phyloP scores from a whole-genome alignment of 2,113 vertebrate genomes.

The Spea multiplicata region DNA sequence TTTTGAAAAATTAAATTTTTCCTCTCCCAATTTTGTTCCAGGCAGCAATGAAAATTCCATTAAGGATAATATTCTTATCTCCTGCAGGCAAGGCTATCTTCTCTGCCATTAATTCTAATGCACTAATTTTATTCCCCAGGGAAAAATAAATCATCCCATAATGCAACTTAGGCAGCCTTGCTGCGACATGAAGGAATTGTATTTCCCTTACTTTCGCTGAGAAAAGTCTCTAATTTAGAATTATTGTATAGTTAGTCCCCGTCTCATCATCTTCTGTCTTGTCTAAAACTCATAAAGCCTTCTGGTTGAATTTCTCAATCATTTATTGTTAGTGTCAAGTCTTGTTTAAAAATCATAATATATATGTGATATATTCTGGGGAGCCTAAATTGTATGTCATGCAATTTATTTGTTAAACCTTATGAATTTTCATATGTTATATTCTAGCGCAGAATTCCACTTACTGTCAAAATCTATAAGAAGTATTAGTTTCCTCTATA shows the following conservation, averaged over 20 bases:
- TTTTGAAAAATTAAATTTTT: constrained; percentile 46
- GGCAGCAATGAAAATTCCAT: constrained; percentile 48
- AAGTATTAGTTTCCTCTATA: constrained; percentile 35
- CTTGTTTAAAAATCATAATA: constrained; percentile 26
- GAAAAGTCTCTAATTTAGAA: constrained; percentile 48
- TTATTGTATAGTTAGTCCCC: constrained; percentile 41
- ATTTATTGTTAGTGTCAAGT: constrained; percentile 44
- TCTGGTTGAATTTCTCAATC: constrained; percentile 45
- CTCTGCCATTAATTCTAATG: constrained; percentile 48
- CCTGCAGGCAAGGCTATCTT: constrained; percentile 44
- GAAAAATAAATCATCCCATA: constrained; percentile 48
- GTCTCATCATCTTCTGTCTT: constrained; percentile 44
- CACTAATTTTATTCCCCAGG: constrained; percentile 46
- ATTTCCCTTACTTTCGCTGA: constrained; percentile 42
- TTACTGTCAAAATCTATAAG: constrained; percentile 43
- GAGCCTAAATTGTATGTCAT: constrained; percentile 38
- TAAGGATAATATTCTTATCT: constrained; percentile 50
- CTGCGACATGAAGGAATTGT: constrained; percentile 43
- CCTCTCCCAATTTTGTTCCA: constrained; percentile 38
- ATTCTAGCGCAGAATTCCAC: constrained; percentile 22
- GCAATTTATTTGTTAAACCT: constrained; percentile 42
- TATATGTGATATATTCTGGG: constrained; percentile 35
- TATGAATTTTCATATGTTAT: constrained; percentile 45
- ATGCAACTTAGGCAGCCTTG: constrained; percentile 40
- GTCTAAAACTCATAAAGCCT: constrained; percentile 44